phyloP scores from a whole-genome alignment of 1,140 invertebrate genomes.

The Phymastichus coffea region DNA sequence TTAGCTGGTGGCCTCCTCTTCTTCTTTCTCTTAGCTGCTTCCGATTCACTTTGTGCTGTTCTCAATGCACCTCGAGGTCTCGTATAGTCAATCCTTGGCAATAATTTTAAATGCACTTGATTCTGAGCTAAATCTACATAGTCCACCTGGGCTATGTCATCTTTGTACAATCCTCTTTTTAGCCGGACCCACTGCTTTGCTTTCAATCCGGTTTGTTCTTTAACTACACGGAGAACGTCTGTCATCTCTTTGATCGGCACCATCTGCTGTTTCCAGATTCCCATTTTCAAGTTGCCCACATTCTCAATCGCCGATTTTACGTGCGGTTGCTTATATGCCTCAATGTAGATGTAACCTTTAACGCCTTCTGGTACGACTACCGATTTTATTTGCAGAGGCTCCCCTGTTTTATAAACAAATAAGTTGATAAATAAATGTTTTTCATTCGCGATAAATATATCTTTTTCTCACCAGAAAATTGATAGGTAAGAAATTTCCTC shows the following conservation, averaged over 20 bases:
- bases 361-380: conserved; percentile 96
- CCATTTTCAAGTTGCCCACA: conserved; percentile 86
- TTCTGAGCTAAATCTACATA: conserved; percentile 91
- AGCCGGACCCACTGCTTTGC: conserved; percentile 94
- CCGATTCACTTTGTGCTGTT: conserved; percentile 73
- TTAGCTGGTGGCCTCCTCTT: conserved; percentile 85
- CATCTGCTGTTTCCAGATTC: conserved; percentile 93
- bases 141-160: conserved; percentile 95
- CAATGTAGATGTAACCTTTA: conserved; percentile 97
- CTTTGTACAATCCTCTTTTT: conserved; percentile 92
- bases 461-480: conserved; percentile 50
- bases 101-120: conserved; percentile 88
- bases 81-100: conserved; percentile 96
- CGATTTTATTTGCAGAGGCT: conserved; percentile 95
- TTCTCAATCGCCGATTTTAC: conserved; percentile 93
- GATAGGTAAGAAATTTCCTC: conserved; percentile 93
- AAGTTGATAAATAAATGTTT: neutral
- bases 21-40: conserved; percentile 82
- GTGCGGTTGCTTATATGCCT: conserved; percentile 97
- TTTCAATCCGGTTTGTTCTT: conserved; percentile 88
- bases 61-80: conserved; percentile 81
- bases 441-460: neutral
- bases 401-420: conserved; percentile 62
- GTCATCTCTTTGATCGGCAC: conserved; percentile 99
- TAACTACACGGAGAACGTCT: conserved; percentile 93